Conservation (phyloP, 2,113 vertebrate genomes). For the Neotoma lepida region DNA sequence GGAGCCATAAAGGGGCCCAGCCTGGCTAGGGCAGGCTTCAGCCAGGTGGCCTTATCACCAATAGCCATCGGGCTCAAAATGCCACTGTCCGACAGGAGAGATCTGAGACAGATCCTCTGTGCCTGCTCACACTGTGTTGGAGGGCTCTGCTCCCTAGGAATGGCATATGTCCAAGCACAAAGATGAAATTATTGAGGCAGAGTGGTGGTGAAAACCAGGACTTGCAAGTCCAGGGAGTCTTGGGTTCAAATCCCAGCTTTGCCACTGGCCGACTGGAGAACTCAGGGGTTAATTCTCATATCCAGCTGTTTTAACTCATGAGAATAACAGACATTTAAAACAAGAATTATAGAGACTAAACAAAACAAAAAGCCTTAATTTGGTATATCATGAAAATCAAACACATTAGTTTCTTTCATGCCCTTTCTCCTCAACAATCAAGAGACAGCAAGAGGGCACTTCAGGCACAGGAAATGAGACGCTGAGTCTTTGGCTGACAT, state of each 20-base stretch:
- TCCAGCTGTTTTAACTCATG: not conserved
- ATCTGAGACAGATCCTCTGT: not conserved
- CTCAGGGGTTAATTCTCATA: too few relatives aligned
- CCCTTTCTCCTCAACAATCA: not conserved
- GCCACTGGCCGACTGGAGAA: fast-evolving
- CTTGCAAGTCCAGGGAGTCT: too few relatives aligned
- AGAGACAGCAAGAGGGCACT: not conserved
- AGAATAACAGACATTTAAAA: not conserved
- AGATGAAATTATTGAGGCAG: not conserved
- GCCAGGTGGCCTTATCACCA: too few relatives aligned
- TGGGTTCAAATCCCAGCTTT: not conserved
- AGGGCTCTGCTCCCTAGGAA: not conserved
- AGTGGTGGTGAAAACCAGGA: not conserved
- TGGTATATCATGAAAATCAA: not conserved
- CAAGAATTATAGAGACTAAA: not conserved
- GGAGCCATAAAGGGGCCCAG: not conserved
- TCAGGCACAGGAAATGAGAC: not conserved
- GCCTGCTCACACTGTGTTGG: fast-evolving
- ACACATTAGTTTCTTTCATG: not conserved
- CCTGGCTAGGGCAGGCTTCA: not conserved
- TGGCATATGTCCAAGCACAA: not conserved
- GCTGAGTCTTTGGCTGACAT: not conserved
- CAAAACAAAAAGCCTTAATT: not conserved
- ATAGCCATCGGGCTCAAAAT: not conserved
- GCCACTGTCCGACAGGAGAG: not conserved